Percentiles rank a stretch among this genome's conserved stretches.
Evolutionary conservation across 2,797 vertebrate genomes (phyloP).

Genomic region (Atherinosoma microstoma): DNA sequence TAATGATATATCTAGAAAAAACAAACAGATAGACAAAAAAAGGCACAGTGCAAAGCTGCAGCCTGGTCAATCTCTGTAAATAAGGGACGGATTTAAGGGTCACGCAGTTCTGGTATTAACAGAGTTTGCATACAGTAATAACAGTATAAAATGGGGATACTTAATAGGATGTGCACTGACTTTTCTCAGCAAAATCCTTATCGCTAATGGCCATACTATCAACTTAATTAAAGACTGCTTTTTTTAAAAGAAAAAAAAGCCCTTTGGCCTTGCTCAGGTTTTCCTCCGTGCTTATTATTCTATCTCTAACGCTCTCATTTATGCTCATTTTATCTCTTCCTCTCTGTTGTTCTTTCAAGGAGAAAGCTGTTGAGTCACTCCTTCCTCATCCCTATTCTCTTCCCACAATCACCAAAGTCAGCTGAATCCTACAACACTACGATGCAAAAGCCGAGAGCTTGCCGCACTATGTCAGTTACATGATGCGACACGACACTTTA

Average conservation of each 20-base stretch:
- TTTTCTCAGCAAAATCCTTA: constrained; percentile 68
- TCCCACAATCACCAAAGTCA: constrained; percentile 54
- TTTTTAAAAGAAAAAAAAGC: constrained; percentile 48
- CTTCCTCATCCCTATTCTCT: constrained; percentile 39
- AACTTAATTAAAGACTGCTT: constrained; percentile 71
- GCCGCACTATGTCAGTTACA: constrained; percentile 49
- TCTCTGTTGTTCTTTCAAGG: constrained; percentile 22
- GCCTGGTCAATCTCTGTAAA: constrained; percentile 11
- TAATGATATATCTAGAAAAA: neutral
- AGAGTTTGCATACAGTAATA: constrained; percentile 61
- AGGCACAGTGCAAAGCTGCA: neutral
- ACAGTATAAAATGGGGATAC: constrained; percentile 40
- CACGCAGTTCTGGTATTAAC: constrained; percentile 24
- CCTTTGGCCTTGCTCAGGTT: constrained; percentile 35
- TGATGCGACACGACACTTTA: constrained; percentile 70
- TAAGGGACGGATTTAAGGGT: constrained; percentile 30
- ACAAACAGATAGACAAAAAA: neutral
- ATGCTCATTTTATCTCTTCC: constrained; percentile 32
- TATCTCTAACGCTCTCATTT: constrained; percentile 46
- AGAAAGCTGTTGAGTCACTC: constrained; percentile 67
- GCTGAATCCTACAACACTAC: constrained; percentile 37
- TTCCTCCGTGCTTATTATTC: constrained; percentile 30
- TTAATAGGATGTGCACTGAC: constrained; percentile 49
- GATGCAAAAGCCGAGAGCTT: constrained; percentile 19
- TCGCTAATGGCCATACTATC: constrained; percentile 72